phyloP scores from a whole-genome alignment of 1,140 invertebrate species.

The Holotrichia oblita region DNA sequence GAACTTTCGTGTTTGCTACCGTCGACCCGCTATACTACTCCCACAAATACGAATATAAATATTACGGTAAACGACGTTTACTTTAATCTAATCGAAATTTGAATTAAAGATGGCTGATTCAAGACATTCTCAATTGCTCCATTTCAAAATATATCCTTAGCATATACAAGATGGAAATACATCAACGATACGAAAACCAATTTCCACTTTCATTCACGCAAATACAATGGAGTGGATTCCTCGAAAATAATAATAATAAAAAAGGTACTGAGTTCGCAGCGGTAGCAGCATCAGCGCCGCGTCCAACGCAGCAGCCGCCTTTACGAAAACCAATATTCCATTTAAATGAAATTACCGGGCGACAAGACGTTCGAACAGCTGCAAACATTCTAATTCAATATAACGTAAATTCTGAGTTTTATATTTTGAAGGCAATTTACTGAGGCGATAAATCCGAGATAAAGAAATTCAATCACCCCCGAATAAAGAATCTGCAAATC shows the following conservation, averaged over 20 bases:
- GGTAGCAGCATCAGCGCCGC: background rate
- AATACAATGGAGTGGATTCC: background rate
- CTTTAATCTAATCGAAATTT: too few species aligned
- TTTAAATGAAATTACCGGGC: conserved; percentile 33
- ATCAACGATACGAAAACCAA: background rate
- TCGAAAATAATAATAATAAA: background rate
- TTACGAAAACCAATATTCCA: conserved; percentile 32
- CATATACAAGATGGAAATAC: background rate
- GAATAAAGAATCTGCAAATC: conserved; percentile 37
- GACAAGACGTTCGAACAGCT: conserved; percentile 33
- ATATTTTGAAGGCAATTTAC: conserved; percentile 37
- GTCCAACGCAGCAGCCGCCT: background rate
- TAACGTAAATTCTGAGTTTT: conserved; percentile 36
- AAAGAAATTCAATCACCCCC: conserved; percentile 38
- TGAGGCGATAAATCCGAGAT: conserved; percentile 37
- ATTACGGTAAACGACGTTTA: too few species aligned
- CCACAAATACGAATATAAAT: too few species aligned
- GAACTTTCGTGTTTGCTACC: too few species aligned
- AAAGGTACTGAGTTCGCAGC: background rate
- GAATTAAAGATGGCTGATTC: too few species aligned
- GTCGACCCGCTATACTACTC: too few species aligned
- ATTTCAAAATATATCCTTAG: background rate
- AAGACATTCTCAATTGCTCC: background rate
- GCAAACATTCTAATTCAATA: conserved; percentile 34
- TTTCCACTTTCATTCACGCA: background rate